phyloP scores from a whole-genome alignment of 2,888 invertebrate species.

The Cephus pulcher region DNA sequence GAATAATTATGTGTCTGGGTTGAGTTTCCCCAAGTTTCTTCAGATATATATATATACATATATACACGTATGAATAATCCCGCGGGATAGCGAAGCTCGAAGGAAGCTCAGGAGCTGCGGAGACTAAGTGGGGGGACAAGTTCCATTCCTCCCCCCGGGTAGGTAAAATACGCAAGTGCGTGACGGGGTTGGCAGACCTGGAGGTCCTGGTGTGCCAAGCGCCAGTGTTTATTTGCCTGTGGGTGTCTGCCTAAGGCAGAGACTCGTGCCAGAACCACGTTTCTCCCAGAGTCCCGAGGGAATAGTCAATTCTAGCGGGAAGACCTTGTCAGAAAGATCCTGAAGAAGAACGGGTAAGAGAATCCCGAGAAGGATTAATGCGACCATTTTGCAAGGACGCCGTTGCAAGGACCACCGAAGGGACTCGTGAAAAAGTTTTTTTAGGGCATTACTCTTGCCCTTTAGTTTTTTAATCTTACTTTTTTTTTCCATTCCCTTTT shows the following conservation, averaged over 20 bases:
- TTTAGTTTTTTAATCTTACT: neutral
- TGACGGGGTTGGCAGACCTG: neutral
- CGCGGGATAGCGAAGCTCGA: neutral
- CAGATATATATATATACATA: neutral
- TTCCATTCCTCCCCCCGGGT: neutral
- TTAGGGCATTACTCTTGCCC: neutral
- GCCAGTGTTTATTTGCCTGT: neutral
- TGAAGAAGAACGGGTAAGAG: neutral
- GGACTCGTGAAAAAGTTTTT: neutral
- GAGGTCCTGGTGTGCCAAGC: neutral
- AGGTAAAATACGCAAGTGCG: neutral
- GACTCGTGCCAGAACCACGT: neutral
- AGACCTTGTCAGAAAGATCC: neutral
- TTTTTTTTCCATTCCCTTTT: neutral
- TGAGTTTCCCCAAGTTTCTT: conserved; percentile 4
- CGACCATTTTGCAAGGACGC: neutral
- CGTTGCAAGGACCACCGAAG: neutral
- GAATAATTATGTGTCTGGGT: conserved; percentile 24
- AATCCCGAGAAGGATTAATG: neutral
- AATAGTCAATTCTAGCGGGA: neutral
- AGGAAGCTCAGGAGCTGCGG: neutral
- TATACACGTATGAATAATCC: neutral
- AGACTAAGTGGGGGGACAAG: neutral
- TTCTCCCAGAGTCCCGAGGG: neutral
- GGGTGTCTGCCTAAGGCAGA: neutral